A percentile compares a stretch with the other conserved stretches of the same genome.
phyloP scores from a whole-genome alignment of 2,113 vertebrate genomes.

The zebrafish (Danio rerio) region GRCz12tu NC_133199.1:45318501-45319000 shows the following conservation, averaged over 20 bases:
- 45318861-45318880: constrained; percentile 53
- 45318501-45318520: too few species aligned
- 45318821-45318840: constrained; percentile 37
- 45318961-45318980: constrained; percentile 43
- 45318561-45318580: too few species aligned
- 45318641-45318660: too few species aligned
- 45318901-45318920: constrained; percentile 7
- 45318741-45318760: constrained; percentile 25
- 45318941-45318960: constrained; percentile 43
- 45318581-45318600: too few species aligned
- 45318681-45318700: not conserved
- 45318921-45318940: constrained; percentile 36
- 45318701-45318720: too few species aligned
- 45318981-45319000: not conserved
- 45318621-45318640: too few species aligned
- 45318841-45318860: constrained; percentile 47
- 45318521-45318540: too few species aligned
- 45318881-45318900: constrained; percentile 37
- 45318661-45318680: not conserved
- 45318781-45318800: constrained; percentile 9
- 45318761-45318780: constrained; percentile 4
- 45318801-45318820: constrained; percentile 66
- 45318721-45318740: too few species aligned
- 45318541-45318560: too few species aligned
- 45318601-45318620: too few species aligned